phyloP scores from a whole-genome alignment of 2,797 vertebrate genomes.

The Typhlichthys subterraneus region DNA sequence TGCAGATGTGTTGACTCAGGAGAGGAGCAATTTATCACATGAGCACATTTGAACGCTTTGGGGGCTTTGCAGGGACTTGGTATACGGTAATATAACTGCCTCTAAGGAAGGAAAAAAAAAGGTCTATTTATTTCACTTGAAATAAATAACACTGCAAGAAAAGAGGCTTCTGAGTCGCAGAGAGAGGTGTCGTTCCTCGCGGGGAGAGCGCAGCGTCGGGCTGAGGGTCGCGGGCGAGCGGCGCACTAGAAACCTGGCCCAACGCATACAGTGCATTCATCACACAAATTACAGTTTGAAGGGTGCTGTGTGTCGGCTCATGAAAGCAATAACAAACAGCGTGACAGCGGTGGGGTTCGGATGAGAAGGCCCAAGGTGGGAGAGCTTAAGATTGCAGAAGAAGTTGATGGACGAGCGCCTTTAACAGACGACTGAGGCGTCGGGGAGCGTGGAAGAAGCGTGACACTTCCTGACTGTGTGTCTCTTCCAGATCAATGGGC shows the following conservation, averaged over 20 bases:
- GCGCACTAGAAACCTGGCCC: constrained; percentile 4
- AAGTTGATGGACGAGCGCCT: neutral
- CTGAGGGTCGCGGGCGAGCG: constrained; percentile 15
- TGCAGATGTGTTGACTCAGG: too few species aligned
- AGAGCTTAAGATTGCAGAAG: neutral
- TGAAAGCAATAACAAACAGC: constrained; percentile 15
- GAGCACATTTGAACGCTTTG: too few species aligned
- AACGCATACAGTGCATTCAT: constrained; percentile 31
- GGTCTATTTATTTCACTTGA: too few species aligned
- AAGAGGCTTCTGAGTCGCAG: too few species aligned
- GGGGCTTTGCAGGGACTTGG: too few species aligned
- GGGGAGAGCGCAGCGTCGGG: constrained; percentile 15
- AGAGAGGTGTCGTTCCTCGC: neutral
- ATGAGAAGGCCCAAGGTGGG: neutral
- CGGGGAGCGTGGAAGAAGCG: neutral
- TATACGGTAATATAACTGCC: too few species aligned
- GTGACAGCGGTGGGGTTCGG: constrained; percentile 24
- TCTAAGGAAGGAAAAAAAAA: too few species aligned
- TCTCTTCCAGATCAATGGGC: constrained; percentile 88
- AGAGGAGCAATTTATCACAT: too few species aligned
- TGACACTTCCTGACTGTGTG: constrained; percentile 15
- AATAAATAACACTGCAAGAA: too few species aligned
- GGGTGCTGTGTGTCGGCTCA: constrained; percentile 28
- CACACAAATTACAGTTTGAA: constrained; percentile 43
- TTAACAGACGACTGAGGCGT: neutral